These are phyloP conservation scores for Allacma fusca DNA, from an alignment of 2,888 invertebrate species.

Conservation along the genomic window DNA sequence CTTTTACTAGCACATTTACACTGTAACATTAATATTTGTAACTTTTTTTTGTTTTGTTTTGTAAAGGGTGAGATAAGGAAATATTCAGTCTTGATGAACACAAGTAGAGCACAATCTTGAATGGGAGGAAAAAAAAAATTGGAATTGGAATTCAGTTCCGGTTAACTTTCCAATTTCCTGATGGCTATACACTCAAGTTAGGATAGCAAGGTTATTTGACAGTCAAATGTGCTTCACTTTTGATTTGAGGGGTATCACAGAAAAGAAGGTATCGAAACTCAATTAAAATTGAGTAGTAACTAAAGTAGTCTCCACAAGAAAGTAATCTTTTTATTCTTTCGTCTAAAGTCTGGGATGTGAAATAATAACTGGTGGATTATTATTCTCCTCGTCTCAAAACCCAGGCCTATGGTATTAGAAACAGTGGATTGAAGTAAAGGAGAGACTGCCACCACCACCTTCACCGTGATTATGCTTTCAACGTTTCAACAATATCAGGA, in stretches of 20 bases:
- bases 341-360: not conserved
- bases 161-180: not conserved
- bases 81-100: constrained; percentile 6
- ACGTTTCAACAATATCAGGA: not conserved
- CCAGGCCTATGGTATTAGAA: not conserved
- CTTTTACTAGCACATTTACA: not conserved
- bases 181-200: too few species aligned
- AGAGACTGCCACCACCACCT: constrained; percentile 8
- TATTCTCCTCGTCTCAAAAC: not conserved
- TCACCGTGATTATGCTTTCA: constrained; percentile 16
- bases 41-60: not conserved
- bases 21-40: not conserved
- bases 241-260: not conserved
- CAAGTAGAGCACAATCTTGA: constrained; percentile 4
- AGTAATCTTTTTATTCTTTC: not conserved
- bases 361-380: constrained; percentile 11
- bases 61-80: not conserved
- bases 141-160: not conserved
- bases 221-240: too few species aligned
- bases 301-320: not conserved
- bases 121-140: not conserved
- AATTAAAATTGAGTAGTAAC: not conserved
- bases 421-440: not conserved
- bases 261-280: not conserved
- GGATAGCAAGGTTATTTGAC: too few species aligned